Evolutionary conservation across 2,888 invertebrate species (phyloP).

Genomic region (Oxyteleia sp.): DNA sequence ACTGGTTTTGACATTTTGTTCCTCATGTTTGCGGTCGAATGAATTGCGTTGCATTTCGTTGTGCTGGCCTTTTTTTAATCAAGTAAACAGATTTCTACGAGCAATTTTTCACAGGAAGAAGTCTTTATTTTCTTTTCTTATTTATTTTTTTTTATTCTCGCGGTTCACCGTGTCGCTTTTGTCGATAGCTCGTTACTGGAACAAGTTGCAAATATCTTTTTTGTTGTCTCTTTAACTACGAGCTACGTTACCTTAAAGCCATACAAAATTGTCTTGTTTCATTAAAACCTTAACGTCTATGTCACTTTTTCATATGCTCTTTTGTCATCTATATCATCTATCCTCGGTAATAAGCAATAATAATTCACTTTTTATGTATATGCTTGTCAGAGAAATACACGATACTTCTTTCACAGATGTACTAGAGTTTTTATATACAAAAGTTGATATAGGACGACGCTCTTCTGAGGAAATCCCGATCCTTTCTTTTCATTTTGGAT

Average conservation of each 20-base stretch:
- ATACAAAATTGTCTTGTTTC: constrained; percentile 79
- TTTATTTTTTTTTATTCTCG: no score
- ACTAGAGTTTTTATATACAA: no score
- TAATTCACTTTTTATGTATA: constrained; percentile 45
- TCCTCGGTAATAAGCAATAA: constrained; percentile 57
- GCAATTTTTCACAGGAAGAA: constrained; percentile 65
- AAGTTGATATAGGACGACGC: no score
- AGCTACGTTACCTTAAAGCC: constrained; percentile 78
- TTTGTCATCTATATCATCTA: constrained; percentile 51
- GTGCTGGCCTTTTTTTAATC: constrained; percentile 61
- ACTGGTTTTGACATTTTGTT: no score
- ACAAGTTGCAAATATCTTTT: no score
- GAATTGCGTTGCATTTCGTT: constrained; percentile 61
- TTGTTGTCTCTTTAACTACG: constrained; percentile 69
- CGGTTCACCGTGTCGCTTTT: constrained; percentile 9
- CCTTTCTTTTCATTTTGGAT: no score
- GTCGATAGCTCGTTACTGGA: no score
- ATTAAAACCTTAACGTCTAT: constrained; percentile 74
- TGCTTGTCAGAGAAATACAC: no score
- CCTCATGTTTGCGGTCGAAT: constrained; percentile 27
- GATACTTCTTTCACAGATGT: no score
- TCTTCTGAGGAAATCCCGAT: no score
- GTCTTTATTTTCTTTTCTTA: no score
- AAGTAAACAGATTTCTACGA: constrained; percentile 65
- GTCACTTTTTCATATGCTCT: constrained; percentile 62